Base-by-base conservation (phyloP, 2,888 invertebrate genomes). In the Pachymerium ferrugineum region DNA sequence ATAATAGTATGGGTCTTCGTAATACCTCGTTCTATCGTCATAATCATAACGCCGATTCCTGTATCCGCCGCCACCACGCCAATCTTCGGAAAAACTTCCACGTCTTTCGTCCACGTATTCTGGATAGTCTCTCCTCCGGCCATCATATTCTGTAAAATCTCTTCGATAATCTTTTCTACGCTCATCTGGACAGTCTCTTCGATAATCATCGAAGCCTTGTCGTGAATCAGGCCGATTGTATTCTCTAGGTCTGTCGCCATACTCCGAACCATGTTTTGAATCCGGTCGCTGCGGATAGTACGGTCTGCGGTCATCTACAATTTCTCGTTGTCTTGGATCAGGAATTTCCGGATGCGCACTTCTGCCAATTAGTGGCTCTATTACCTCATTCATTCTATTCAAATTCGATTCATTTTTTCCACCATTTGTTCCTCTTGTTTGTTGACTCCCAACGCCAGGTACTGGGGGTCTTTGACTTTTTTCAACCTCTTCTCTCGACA, bases 11-110 rank as follows among this genome's bases (percentile, higher is more conserved):
- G 30, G 70, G 33, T 73, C 70, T n/a, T 68, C 68, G 4, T 29
- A 16, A 30, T 31, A 35, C 10, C 35, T 10, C 14, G 30, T 19
- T 19, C 25, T 19, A 73, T 67, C 68, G 3, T 67, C 47, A 25
- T 74, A 69, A 2, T 75, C 74, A 33, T 75, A 70, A 67, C 85
- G 84, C 76, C 85, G 83, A 73, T 74, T 74, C 19, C 74, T 62
- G 2, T 25, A 8, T 28, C 79, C 80, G 75, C 73, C 14, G 72
- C 74, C 30, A 74, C 78, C n/a, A 16, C 35, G 35, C 19, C 29
- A 29, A 42, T 29, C 29, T 30, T 30, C 16, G 19, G 16, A 70
- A 31, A 28, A 16, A 22, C 33, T 12, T 38, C 62, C 72, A 31
- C 70, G 30, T 25, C 71, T 35, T 22, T 35, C 71, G 8, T 29